phyloP scores from a whole-genome alignment of 2,113 vertebrate species.

The Pygathrix nemaeus region DNA sequence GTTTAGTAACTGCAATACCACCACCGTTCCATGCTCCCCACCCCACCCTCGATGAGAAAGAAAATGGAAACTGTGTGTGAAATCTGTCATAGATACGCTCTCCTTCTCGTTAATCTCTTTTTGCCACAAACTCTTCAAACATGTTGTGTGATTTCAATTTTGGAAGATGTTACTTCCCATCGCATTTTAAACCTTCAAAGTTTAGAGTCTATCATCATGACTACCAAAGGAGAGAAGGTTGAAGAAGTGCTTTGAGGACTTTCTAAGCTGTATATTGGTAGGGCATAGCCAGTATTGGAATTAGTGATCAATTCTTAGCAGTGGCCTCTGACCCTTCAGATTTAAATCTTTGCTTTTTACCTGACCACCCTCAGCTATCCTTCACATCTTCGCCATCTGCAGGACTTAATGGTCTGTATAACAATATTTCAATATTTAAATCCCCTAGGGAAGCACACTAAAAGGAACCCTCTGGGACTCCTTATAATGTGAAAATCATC shows the following conservation, averaged over 20 bases:
- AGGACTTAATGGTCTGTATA: conserved; percentile 1
- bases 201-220: neutral
- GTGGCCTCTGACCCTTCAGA: neutral
- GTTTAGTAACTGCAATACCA: neutral
- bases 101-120: neutral
- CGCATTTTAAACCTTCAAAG: neutral
- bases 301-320: neutral
- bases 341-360: neutral
- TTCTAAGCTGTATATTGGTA: neutral
- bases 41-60: neutral
- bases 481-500: conserved; percentile 2
- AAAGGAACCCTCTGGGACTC: neutral
- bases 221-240: neutral
- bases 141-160: neutral
- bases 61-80: neutral
- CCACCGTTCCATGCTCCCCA: neutral
- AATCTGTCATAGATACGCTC: neutral
- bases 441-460: neutral
- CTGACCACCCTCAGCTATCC: neutral
- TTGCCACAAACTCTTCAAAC: neutral
- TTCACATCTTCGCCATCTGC: neutral
- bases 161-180: neutral
- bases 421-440: conserved; percentile 12
- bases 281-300: neutral
- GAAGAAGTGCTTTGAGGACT: neutral